Evolutionary conservation across 1,140 invertebrate species (phyloP), one percentile per base, ranked within the genome.

Genomic region (Papilio polyxenes): DNA sequence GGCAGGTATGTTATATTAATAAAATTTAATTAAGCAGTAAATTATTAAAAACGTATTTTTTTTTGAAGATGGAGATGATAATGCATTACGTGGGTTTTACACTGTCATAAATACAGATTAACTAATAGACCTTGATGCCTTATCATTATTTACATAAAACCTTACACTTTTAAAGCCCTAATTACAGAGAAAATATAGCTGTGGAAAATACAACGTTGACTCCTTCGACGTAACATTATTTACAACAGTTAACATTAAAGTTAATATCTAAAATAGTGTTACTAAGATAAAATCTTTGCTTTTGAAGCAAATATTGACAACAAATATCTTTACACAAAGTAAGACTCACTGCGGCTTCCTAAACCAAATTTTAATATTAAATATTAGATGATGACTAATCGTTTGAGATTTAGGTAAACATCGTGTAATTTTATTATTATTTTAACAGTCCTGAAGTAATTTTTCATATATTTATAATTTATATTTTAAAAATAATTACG

Each of bases 1-100:
- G 90, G 89, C 86, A 94, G 93, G 93, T 94, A 89, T 89, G 90
- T 93, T 84, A 44, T 13, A 74, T 20, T 81, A 65, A 31, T 31
- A 79, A 65, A 69, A 80, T 51, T 13, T 75, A n/a, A 4, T 75
- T 75, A 48, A 40, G 15, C 44, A 77, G 49, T 82, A 79, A 20
- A 79, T 84, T 80, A 72, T 83, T 75, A 81, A 69, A 84, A 77
- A 37, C 48, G 48, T 51, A 84, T 82, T 84, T 75, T 84, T 75
- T 86, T 83, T 44, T n/a, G 31, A 62, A 40, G 37, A 48, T 51
- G 44, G 17, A 75, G 44, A 31, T 65, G 44, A 31, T 65, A 62
- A 80, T 80, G 15, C 78, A 69, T 40, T 80, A 17, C 62, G 40
- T 80, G 78, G 78, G 40, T 80, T 78, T 80, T 65, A 40, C 44